Conservation (phyloP, 1,140 invertebrate genomes). For the Antheraea pernyi region DNA sequence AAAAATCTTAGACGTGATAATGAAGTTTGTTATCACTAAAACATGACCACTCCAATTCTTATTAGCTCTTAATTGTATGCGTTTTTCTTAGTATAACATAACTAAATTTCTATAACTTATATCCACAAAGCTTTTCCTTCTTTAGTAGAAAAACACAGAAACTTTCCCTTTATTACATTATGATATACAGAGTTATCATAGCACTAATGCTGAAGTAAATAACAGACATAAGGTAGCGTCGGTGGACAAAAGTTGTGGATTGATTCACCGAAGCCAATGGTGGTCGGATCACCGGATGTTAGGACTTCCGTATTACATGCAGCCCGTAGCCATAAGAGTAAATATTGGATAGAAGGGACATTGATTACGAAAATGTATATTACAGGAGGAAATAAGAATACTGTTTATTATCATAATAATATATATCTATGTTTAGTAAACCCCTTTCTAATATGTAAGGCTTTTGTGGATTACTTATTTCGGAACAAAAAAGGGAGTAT, state of each 20-base stretch:
- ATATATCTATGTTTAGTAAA: not conserved
- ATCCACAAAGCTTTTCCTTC: too few species aligned
- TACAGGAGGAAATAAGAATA: not conserved
- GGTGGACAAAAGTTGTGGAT: slow-evolving; percentile 39
- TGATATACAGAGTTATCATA: not conserved
- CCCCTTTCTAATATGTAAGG: not conserved
- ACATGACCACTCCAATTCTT: too few species aligned
- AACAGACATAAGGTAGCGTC: slow-evolving; percentile 36
- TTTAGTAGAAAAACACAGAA: slow-evolving; percentile 4
- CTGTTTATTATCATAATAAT: not conserved
- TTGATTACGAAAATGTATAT: not conserved
- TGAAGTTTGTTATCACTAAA: too few species aligned
- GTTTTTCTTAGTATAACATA: too few species aligned
- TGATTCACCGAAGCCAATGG: slow-evolving; percentile 40
- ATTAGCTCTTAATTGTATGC: too few species aligned
- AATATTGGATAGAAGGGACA: slow-evolving; percentile 1
- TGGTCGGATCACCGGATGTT: slow-evolving; percentile 26
- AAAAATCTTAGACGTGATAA: too few species aligned
- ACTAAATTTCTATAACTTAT: too few species aligned
- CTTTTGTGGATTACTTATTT: not conserved
- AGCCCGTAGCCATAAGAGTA: not conserved
- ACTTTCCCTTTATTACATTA: not conserved
- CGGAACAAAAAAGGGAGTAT: not conserved
- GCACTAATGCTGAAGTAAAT: slow-evolving; percentile 43
- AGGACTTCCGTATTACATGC: slow-evolving; percentile 32